Conservation (phyloP, 2,797 vertebrate species). For the Sebastiscus albofasciatus region DNA sequence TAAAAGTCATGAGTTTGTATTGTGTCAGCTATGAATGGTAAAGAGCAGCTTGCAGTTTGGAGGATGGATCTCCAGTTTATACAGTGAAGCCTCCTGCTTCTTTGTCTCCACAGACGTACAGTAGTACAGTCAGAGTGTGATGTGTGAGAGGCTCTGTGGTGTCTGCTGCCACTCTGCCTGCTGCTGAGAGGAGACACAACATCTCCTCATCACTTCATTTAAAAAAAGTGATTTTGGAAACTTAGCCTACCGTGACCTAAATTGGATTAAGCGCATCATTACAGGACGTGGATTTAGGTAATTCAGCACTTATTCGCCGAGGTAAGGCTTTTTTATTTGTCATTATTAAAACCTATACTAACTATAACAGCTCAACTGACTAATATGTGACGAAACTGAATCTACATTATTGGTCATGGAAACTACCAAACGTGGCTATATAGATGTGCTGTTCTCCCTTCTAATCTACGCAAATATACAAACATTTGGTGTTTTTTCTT, state of each 20-base stretch:
- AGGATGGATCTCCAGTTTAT: background rate
- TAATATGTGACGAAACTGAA: background rate
- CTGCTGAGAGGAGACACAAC: background rate
- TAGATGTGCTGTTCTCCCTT: background rate
- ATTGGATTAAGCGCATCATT: background rate
- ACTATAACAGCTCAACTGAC: background rate
- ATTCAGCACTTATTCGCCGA: background rate
- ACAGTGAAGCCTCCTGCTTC: background rate
- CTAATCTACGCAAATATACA: background rate
- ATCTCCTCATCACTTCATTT: background rate
- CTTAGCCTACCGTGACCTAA: background rate
- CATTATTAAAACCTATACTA: background rate
- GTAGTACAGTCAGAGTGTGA: background rate
- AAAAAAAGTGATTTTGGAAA: background rate
- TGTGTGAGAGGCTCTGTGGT: background rate
- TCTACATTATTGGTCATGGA: background rate
- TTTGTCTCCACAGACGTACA: background rate
- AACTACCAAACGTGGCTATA: background rate
- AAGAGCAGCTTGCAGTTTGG: background rate
- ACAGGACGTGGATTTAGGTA: background rate
- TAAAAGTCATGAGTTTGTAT: no score
- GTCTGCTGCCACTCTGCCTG: background rate
- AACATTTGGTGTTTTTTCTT: background rate
- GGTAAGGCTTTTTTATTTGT: slow-evolving; percentile 13
- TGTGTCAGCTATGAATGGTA: background rate